Evolutionary conservation across 2,113 vertebrate species (phyloP), one percentile per base, ranked within the genome.

Genomic region (Rhinopithecus roxellana): DNA sequence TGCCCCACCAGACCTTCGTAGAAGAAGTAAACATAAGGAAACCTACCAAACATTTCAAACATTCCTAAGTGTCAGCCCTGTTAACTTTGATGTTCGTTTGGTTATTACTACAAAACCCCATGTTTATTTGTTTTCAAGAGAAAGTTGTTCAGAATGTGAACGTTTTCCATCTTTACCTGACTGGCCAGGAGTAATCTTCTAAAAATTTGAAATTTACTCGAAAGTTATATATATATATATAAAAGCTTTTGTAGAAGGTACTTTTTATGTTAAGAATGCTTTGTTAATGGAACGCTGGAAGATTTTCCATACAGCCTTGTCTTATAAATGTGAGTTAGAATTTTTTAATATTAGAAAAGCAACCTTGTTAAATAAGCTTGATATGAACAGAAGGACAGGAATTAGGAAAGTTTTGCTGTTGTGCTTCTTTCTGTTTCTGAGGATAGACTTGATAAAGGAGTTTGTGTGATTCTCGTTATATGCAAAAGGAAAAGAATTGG

Each of bases 181-280:
- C 69, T 89, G 32, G 55, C 92, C 93, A 98, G 77, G 93, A 93
- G 25, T 59, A 52, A 94, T 89, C 30, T 70, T 89, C 11, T 81
- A 55, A 75, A 77, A 83, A 20, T 91, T 94, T 89, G 86, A 79
- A 38, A 61, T 52, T 55, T 38, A 67, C 30, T 72, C 30, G 35
- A 35, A 27, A 81, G 40, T 32, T 64, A 52, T 50, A 50, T 50
- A 12, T 48, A 48, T 48, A 35, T 69, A 88, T 67, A 32, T 23
- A 74, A 87, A 79, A 57, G 30, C 55, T 69, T 94, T 38, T 17
- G 17, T 69, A 43, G 50, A 64, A 70, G 35, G 16, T 89, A 12
- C 10, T 92, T 94, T 96, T 93, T 85, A 6, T 52, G 30, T 92
- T 32, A 77, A 45, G 13, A 88, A 25, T 78, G 52, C 30, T 48